These are phyloP conservation scores for Bryconaethiops microstoma DNA, from an alignment of 2,797 vertebrate species.

Conservation along the genomic window DNA sequence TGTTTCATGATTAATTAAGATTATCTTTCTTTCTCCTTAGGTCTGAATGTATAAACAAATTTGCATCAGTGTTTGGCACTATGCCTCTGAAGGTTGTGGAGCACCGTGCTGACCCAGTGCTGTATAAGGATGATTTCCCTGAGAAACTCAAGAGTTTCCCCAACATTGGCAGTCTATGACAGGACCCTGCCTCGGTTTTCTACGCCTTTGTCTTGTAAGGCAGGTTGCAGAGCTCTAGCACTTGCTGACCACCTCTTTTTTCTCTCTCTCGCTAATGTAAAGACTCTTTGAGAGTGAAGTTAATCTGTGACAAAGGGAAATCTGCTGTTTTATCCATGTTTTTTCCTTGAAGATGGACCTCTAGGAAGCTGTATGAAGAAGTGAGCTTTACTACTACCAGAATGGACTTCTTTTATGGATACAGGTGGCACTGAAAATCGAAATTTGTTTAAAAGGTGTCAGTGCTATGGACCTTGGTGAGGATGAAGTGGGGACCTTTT, in stretches of 20 bases:
- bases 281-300: slow-evolving; percentile 8
- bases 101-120: slow-evolving; percentile 93
- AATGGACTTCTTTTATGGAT: neutral
- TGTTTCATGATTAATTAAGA: neutral
- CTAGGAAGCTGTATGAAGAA: neutral
- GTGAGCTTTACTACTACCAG: neutral
- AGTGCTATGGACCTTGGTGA: neutral
- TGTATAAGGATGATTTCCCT: slow-evolving; percentile 98
- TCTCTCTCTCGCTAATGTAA: neutral
- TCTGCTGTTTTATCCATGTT: slow-evolving; percentile 25
- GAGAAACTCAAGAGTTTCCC: slow-evolving; percentile 99
- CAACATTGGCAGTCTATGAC: slow-evolving; percentile 96
- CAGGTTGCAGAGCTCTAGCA: slow-evolving; percentile 19
- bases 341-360: slow-evolving; percentile 33
- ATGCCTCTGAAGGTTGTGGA: slow-evolving; percentile 99
- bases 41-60: slow-evolving; percentile 99
- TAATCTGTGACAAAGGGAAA: slow-evolving; percentile 1
- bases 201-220: slow-evolving; percentile 39
- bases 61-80: slow-evolving; percentile 94
- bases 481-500: neutral
- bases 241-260: slow-evolving; percentile 13
- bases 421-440: neutral
- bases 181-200: slow-evolving; percentile 21
- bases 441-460: neutral
- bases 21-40: slow-evolving; percentile 65